A percentile compares a stretch with the other conserved stretches of the same genome.
phyloP scores from a whole-genome alignment of 2,797 vertebrate species.

The Petrocephalus sullivani region DNA sequence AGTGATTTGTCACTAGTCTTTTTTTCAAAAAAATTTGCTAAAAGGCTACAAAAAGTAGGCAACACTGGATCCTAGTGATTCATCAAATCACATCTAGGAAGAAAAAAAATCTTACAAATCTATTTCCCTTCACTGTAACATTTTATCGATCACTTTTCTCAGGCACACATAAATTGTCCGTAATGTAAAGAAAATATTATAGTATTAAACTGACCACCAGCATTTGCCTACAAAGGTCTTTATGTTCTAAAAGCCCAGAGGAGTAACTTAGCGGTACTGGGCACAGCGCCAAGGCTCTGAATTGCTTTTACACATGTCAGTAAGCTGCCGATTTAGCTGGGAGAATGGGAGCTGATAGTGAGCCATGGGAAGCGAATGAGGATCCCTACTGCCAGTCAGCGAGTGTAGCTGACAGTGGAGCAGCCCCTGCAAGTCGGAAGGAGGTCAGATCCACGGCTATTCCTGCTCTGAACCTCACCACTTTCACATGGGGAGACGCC shows the following conservation, averaged over 20 bases:
- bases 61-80: background rate
- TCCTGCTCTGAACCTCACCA: background rate
- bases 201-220: background rate
- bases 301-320: background rate
- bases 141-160: background rate
- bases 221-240: background rate
- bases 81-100: background rate
- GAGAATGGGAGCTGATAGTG: background rate
- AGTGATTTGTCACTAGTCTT: background rate
- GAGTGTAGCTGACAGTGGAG: background rate
- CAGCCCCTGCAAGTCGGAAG: background rate
- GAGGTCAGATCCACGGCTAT: background rate
- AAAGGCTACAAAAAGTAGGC: too few relatives aligned
- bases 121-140: background rate
- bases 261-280: background rate
- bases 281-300: background rate
- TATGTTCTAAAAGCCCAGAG: background rate
- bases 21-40: too few relatives aligned
- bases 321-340: background rate
- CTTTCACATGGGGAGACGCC: background rate
- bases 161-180: background rate
- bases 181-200: background rate
- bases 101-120: background rate
- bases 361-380: background rate
- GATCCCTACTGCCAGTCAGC: conserved; percentile 15